These are phyloP conservation scores for Hipposideros armiger DNA, from an alignment of 2,113 vertebrate genomes.

Conservation along the genomic window DNA sequence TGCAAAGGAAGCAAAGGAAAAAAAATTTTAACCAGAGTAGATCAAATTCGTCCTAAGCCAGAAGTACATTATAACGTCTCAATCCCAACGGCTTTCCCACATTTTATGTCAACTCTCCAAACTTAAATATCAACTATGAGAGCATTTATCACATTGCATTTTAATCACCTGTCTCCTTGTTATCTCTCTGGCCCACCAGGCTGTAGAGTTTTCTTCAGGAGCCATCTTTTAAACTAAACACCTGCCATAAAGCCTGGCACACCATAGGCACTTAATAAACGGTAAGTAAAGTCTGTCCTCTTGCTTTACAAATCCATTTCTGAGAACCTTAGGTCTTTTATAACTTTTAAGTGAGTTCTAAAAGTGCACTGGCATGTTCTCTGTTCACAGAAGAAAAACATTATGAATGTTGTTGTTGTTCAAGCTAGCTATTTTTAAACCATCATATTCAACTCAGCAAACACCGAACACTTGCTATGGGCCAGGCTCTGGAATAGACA, in stretches of 20 bases:
- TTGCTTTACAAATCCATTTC: slow-evolving; percentile 39
- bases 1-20: slow-evolving; percentile 39
- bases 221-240: slow-evolving; percentile 48
- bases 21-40: slow-evolving; percentile 3
- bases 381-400: not conserved
- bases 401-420: not conserved
- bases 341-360: slow-evolving; percentile 58
- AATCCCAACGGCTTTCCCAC: not conserved
- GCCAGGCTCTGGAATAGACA: not conserved
- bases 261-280: slow-evolving; percentile 48
- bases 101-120: not conserved
- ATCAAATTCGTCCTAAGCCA: not conserved
- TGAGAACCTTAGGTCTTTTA: not conserved
- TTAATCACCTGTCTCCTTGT: not conserved
- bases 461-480: not conserved
- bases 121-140: not conserved
- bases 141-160: not conserved
- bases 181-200: not conserved
- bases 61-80: not conserved
- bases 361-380: slow-evolving; percentile 33
- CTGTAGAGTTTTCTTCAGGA: not conserved
- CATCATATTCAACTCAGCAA: not conserved
- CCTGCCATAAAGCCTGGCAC: not conserved
- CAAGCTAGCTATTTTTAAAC: slow-evolving; percentile 5
- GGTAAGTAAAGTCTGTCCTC: not conserved